Evolutionary conservation across 2,888 invertebrate species (phyloP).

Genomic region (Sesia bembeciformis): DNA sequence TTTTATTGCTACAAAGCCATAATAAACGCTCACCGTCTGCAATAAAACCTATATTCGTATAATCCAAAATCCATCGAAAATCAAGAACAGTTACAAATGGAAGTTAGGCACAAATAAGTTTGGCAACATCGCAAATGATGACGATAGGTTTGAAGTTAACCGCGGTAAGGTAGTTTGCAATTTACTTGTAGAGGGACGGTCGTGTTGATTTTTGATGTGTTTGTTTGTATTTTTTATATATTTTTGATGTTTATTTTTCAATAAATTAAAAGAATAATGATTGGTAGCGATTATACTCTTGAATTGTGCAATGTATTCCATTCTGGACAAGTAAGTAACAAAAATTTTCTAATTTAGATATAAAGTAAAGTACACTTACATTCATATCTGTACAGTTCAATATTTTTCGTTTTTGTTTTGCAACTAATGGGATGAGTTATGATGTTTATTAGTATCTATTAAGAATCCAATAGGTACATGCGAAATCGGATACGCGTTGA

Average conservation of each 20-base stretch:
- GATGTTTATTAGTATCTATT: too few relatives aligned
- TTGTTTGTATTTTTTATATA: slow-evolving; percentile 16
- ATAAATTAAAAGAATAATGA: neutral
- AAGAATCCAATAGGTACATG: too few relatives aligned
- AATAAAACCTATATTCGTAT: slow-evolving; percentile 11
- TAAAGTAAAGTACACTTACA: neutral
- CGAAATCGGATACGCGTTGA: too few relatives aligned
- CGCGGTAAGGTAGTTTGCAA: slow-evolving; percentile 36
- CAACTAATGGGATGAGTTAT: too few relatives aligned
- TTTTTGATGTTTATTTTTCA: slow-evolving; percentile 3
- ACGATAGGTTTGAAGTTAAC: slow-evolving; percentile 42
- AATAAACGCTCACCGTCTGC: neutral
- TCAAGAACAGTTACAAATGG: slow-evolving; percentile 32
- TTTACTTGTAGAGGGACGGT: slow-evolving; percentile 18
- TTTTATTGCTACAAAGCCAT: neutral
- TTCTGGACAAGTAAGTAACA: slow-evolving; percentile 84
- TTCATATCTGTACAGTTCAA: neutral
- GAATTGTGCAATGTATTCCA: slow-evolving; percentile 92
- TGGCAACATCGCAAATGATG: slow-evolving; percentile 49
- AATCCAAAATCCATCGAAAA: slow-evolving; percentile 13
- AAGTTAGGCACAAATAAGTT: slow-evolving; percentile 36
- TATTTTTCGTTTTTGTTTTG: too few relatives aligned
- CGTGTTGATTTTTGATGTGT: slow-evolving; percentile 28
- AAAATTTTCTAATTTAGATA: neutral
- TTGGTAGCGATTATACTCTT: slow-evolving; percentile 86